Percentiles rank a stretch among this genome's conserved stretches.
Evolutionary conservation across 2,797 vertebrate species (phyloP).

Genomic region (Mormyrops attenuatus): DNA sequence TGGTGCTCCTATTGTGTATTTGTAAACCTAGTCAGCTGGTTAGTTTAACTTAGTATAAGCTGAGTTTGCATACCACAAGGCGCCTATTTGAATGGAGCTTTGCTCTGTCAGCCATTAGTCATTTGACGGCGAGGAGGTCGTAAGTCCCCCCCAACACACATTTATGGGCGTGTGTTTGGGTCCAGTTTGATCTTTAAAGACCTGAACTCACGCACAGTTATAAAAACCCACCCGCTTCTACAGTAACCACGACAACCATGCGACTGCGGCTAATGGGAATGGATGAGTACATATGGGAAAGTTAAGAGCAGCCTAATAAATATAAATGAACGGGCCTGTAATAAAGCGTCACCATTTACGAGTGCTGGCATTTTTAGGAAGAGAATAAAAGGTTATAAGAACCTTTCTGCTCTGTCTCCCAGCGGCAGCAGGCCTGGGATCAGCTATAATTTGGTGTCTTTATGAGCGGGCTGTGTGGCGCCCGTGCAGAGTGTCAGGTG

Average conservation of each 20-base stretch:
- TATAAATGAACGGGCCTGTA: not conserved
- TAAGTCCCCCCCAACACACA: not conserved
- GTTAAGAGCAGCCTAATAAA: not conserved
- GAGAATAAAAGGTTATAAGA: not conserved
- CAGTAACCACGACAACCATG: not conserved
- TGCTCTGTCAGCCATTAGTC: not conserved
- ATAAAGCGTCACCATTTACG: not conserved
- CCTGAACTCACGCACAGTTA: not conserved
- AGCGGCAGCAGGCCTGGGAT: not conserved
- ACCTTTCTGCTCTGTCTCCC: not conserved
- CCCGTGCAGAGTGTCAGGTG: not conserved
- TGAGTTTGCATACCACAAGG: not conserved
- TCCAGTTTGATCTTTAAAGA: not conserved
- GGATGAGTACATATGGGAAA: not conserved
- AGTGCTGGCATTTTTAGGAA: not conserved
- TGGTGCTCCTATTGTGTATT: not conserved
- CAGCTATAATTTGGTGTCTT: not conserved
- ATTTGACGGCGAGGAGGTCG: not conserved
- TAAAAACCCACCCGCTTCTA: not conserved
- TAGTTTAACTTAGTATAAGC: not conserved
- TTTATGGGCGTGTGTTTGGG: conserved; percentile 45
- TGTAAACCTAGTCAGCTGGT: not conserved
- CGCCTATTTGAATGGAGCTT: not conserved
- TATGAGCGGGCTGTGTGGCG: not conserved
- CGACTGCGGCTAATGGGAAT: not conserved